Evolutionary conservation across 2,888 invertebrate genomes (phyloP).

Genomic region (Ceriagrion tenellum): DNA sequence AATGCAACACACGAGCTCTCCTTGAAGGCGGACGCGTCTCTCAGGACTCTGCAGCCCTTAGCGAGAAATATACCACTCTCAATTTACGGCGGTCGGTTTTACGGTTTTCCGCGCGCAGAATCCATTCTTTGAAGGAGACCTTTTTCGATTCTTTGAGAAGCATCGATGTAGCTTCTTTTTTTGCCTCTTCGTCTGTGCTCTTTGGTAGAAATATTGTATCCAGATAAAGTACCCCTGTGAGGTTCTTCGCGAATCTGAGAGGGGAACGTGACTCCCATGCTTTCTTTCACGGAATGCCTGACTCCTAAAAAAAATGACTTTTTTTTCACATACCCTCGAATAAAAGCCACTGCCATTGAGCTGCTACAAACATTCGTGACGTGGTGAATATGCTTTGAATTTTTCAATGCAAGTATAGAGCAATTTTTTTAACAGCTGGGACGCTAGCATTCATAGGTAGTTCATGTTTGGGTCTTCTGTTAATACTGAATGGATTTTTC

Average conservation of each 20-base stretch:
- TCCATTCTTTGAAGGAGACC: neutral
- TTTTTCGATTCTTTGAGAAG: neutral
- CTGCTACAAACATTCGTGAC: too few species aligned
- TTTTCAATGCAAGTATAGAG: too few species aligned
- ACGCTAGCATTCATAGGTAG: too few species aligned
- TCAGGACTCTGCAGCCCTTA: neutral
- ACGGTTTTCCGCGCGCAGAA: neutral
- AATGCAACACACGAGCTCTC: too few species aligned
- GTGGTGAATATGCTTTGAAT: too few species aligned
- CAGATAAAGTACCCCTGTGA: neutral
- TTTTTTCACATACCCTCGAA: too few species aligned
- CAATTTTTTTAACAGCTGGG: too few species aligned
- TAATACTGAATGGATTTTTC: too few species aligned
- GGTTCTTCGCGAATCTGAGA: neutral
- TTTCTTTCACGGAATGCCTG: neutral
- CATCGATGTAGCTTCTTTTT: neutral
- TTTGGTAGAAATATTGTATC: neutral
- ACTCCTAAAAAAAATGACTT: too few species aligned
- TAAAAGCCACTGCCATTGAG: too few species aligned
- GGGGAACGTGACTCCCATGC: neutral
- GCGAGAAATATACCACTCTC: neutral
- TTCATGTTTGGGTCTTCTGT: too few species aligned
- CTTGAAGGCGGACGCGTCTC: neutral
- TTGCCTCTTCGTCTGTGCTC: neutral
- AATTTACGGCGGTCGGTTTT: conserved; percentile 8